Evolutionary conservation across 2,888 invertebrate species (phyloP).

Genomic region (Hirtodrosophila duncani): DNA sequence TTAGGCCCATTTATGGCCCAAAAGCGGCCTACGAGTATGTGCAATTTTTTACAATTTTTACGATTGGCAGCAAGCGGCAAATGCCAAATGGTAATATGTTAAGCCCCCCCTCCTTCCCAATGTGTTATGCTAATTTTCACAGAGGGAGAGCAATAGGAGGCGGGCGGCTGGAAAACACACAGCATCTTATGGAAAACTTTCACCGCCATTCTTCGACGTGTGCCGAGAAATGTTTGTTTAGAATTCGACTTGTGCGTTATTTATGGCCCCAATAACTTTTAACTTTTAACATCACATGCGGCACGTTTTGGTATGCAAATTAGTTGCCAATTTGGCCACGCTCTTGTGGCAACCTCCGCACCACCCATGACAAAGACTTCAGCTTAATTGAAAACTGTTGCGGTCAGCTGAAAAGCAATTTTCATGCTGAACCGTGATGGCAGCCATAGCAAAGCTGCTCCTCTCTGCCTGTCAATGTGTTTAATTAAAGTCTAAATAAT

Average conservation of each 20-base stretch:
- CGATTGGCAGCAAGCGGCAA: slow-evolving; percentile 53
- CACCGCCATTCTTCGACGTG: slow-evolving; percentile 43
- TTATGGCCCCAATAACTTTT: slow-evolving; percentile 72
- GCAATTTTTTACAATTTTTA: slow-evolving; percentile 51
- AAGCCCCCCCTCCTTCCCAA: slow-evolving; percentile 6
- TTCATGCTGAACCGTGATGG: no score
- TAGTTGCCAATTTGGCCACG: slow-evolving; percentile 43
- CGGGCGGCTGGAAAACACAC: slow-evolving; percentile 1
- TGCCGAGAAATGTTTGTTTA: slow-evolving; percentile 63
- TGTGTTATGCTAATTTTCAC: slow-evolving; percentile 63
- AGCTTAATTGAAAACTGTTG: slow-evolving; percentile 39
- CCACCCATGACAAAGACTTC: slow-evolving; percentile 12
- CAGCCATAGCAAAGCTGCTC: no score
- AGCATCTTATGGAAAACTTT: slow-evolving; percentile 46
- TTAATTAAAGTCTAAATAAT: slow-evolving; percentile 59
- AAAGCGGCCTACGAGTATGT: slow-evolving; percentile 46
- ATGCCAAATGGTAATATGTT: slow-evolving; percentile 44
- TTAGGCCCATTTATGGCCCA: slow-evolving; percentile 60
- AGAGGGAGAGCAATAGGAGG: neutral
- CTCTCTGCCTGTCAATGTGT: slow-evolving; percentile 31
- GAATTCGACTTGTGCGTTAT: slow-evolving; percentile 66
- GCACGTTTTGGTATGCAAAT: slow-evolving; percentile 56
- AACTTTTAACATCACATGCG: slow-evolving; percentile 68
- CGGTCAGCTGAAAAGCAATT: slow-evolving; percentile 13
- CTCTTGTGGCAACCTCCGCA: slow-evolving; percentile 12